Base-by-base conservation (phyloP, 1,140 invertebrate species). In the Euglossa dilemma region DNA sequence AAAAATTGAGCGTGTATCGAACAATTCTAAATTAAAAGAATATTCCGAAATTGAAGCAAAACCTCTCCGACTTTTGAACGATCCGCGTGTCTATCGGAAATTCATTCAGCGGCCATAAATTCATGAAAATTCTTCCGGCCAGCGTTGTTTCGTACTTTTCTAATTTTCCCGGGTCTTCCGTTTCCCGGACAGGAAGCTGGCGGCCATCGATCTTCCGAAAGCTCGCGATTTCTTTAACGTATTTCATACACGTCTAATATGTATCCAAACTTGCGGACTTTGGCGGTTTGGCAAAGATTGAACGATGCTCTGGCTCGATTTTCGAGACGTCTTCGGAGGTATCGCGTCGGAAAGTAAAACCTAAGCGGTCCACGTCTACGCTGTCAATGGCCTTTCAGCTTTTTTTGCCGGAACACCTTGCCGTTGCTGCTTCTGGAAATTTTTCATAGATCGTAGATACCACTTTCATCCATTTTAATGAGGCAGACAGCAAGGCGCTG, bases 391-490 rank as follows among this genome's bases (percentile, higher is more conserved):
- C 28, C 72, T 74, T 74, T 74, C 56, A 57, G 56, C n/a, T n/a
- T 74, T 74, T 74, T 54, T 59, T 20, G 11, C 36, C 6, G 43
- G 6, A 18, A 25, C 47, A 20, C 47, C 45, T 52, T 20, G 43
- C 23, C 16, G n/a, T 11, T 36, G 71, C 57, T 43, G 52, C 50
- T 36, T 54, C 28, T 8, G n/a, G 23, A 45, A 74, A 74, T 57
- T 74, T 74, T 74, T 74, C 72, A 74, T 74, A 74, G 72, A 74
- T 74, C 72, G 54, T 54, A 71, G 63, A 57, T 79, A 64, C 61
- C 47, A 52, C 59, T 77, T 77, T 77, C 74, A 64, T 77, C 61
- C 74, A 77, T 77, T 66, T 77, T 77, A 66, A 77, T 66, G 57
- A 66, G 74, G 20, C 43, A 54, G 50, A 18, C 23, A 76, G 57